Evolutionary conservation across 2,797 vertebrate genomes (phyloP), one percentile per base, ranked within the genome.

Genomic region (Tadarida brasiliensis): DNA sequence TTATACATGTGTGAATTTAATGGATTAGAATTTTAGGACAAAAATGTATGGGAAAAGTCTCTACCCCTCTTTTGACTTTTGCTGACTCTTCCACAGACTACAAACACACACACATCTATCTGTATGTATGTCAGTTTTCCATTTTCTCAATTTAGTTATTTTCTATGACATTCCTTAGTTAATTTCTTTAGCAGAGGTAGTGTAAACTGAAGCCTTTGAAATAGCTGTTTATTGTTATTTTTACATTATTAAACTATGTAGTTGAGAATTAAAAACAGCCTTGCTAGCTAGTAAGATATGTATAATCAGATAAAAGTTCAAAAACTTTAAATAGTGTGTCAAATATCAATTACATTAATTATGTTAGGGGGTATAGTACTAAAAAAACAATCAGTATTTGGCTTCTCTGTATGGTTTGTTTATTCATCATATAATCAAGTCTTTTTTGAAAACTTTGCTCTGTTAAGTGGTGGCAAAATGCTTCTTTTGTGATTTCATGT

Each of bases 171-270:
- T 78, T 61, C 14, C 24, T 90, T 7, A 80, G 20, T 84, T 94
- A 30, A 61, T 47, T 85, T 80, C n/a, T 87, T 89, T 90, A 82
- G 28, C 11, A 20, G 49, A 44, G 30, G 14, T 24, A 56, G 17
- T 74, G 3, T 76, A 88, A 95, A 82, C 28, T 30, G 19, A 87
- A 87, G 47, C 49, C 56, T 94, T 92, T 74, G 87, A 96, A 73
- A 78, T 90, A 93, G 49, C 26, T 61, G 22, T 82, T 78, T 90
- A 63, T 73, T 70, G 30, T 77, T 93, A 87, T 87, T 83, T 88
- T 97, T 95, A 94, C 39, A 78, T 81, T 91, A 44, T 65, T 71
- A 94, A 94, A 63, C 47, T 78, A 93, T 73, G 28, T 73, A 81
- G 26, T 77, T 92, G 54, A 91, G 76, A 91, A 81, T 57, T 71